Evolutionary conservation across 2,888 invertebrate genomes (phyloP).

Genomic region (Liodrosophila aerea): DNA sequence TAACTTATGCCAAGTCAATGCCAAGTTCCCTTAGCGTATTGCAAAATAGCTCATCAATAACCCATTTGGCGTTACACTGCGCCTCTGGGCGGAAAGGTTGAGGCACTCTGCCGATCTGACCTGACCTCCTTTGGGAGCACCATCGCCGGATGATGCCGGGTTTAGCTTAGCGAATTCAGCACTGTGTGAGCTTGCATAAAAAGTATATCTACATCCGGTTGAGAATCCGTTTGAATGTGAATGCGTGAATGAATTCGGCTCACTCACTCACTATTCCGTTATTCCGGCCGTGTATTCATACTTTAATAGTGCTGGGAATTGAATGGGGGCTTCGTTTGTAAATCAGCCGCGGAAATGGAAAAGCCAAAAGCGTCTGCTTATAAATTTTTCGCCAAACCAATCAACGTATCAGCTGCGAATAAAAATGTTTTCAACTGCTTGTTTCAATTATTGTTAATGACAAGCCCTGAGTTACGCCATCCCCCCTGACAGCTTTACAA

Average conservation of each 20-base stretch:
- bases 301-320: slow-evolving; percentile 55
- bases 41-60: slow-evolving; percentile 74
- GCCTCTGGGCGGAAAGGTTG: slow-evolving; percentile 36
- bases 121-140: slow-evolving; percentile 39
- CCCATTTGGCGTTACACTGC: slow-evolving; percentile 68
- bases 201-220: slow-evolving; percentile 33
- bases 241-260: slow-evolving; percentile 42
- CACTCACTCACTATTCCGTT: not conserved
- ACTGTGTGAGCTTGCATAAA: slow-evolving; percentile 23
- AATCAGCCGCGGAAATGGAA: slow-evolving; percentile 55
- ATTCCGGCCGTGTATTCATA: slow-evolving; percentile 46
- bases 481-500: slow-evolving; percentile 14
- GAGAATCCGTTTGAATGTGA: slow-evolving; percentile 14
- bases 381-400: slow-evolving; percentile 43
- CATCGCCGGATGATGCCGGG: slow-evolving; percentile 19
- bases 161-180: slow-evolving; percentile 31
- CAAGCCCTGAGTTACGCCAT: slow-evolving; percentile 10
- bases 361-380: slow-evolving; percentile 32
- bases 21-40: slow-evolving; percentile 45
- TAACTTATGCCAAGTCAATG: slow-evolving; percentile 54
- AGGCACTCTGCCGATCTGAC: slow-evolving; percentile 2
- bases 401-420: slow-evolving; percentile 22
- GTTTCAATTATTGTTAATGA: slow-evolving; percentile 69
- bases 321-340: slow-evolving; percentile 31
- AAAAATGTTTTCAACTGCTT: slow-evolving; percentile 38